Conservation (phyloP, 2,888 invertebrate genomes). For the Rotaria socialis region DNA sequence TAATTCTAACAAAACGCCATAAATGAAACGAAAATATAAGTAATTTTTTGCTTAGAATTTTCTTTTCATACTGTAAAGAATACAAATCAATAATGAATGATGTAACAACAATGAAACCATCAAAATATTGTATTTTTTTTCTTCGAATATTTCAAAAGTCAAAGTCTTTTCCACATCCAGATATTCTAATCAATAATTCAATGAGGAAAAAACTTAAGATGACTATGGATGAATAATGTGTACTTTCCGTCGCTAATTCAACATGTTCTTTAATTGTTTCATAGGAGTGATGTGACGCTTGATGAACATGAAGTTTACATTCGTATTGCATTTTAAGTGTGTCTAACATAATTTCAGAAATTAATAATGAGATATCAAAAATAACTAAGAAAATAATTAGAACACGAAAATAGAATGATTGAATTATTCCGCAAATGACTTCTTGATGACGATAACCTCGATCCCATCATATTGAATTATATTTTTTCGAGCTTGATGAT, state of each 20-base stretch:
- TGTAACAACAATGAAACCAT: not conserved
- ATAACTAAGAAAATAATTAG: not conserved
- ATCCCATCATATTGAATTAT: not conserved
- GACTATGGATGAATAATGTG: not conserved
- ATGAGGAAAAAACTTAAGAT: not conserved
- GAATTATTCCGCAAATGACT: not conserved
- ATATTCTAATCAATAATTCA: not conserved
- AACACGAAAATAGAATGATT: not conserved
- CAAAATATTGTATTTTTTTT: constrained; percentile 3
- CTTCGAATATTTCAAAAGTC: constrained; percentile 8
- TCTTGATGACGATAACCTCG: not conserved
- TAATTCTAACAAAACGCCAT: constrained; percentile 8
- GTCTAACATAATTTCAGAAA: not conserved
- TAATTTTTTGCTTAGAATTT: not conserved
- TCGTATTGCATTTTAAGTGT: not conserved
- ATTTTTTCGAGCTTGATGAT: not conserved
- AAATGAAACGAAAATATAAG: not conserved
- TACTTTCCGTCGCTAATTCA: not conserved
- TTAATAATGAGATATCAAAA: not conserved
- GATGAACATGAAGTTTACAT: not conserved
- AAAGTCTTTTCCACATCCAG: not conserved
- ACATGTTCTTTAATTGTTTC: not conserved
- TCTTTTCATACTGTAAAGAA: not conserved
- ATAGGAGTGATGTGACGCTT: not conserved
- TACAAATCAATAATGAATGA: not conserved